Conservation (phyloP, 2,797 vertebrate species). For the Mormyrops boulengeri region DNA sequence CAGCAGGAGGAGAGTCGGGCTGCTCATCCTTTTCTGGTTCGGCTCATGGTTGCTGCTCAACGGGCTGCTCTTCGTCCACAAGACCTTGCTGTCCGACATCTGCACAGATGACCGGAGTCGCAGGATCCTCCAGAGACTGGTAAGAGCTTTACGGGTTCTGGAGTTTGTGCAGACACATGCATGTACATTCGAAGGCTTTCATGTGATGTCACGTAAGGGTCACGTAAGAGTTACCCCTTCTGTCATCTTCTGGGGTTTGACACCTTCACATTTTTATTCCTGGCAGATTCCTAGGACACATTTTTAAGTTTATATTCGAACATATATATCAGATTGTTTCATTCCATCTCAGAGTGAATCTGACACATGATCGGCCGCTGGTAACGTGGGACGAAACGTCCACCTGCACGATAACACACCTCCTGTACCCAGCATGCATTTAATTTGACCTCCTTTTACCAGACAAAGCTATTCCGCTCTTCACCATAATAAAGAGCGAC, state of each 20-base stretch:
- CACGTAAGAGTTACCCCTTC: background rate
- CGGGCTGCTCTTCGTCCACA: slow-evolving; percentile 70
- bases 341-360: background rate
- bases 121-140: background rate
- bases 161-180: background rate
- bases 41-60: slow-evolving; percentile 74
- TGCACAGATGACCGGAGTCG: background rate
- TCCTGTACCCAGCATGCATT: background rate
- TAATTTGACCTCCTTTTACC: background rate
- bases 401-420: background rate
- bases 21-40: slow-evolving; percentile 70
- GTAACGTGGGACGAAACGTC: background rate
- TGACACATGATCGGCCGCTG: background rate
- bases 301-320: background rate
- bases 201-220: background rate
- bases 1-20: slow-evolving; percentile 60
- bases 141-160: background rate
- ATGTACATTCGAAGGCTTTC: background rate
- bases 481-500: background rate
- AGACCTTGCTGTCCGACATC: slow-evolving; percentile 69
- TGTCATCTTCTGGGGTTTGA: background rate
- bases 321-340: background rate
- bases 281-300: background rate
- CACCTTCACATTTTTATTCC: background rate
- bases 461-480: background rate